Evolutionary conservation across 2,797 vertebrate species (phyloP).

Genomic region (Knipowitschia caucasica): DNA sequence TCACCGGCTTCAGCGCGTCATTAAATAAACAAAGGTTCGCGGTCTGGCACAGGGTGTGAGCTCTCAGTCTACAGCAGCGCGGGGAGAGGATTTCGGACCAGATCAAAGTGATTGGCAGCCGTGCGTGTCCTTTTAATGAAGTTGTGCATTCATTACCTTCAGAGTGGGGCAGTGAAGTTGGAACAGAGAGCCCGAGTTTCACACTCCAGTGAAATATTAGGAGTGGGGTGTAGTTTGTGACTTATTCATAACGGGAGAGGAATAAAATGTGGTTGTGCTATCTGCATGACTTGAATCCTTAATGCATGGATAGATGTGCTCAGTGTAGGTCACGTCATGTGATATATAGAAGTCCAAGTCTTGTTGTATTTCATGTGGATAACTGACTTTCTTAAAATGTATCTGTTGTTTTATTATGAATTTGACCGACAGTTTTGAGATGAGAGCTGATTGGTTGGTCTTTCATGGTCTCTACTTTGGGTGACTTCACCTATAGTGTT

Average conservation of each 20-base stretch:
- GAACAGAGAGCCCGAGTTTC: conserved; percentile 30
- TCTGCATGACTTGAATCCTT: conserved; percentile 21
- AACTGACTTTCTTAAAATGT: background rate
- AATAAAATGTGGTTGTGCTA: conserved; percentile 13
- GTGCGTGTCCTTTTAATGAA: conserved; percentile 79
- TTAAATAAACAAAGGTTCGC: conserved; percentile 56
- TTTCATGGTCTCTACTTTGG: no score
- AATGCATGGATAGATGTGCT: background rate
- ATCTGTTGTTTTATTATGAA: no score
- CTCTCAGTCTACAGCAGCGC: conserved; percentile 47
- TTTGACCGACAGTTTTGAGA: no score
- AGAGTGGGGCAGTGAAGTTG: conserved; percentile 25
- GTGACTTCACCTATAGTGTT: no score
- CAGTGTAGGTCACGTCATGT: background rate
- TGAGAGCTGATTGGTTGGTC: no score
- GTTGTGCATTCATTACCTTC: conserved; percentile 67
- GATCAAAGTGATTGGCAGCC: conserved; percentile 73
- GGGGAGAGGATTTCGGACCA: conserved; percentile 42
- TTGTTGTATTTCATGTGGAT: background rate
- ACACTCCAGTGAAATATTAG: conserved; percentile 16
- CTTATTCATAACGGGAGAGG: conserved; percentile 16
- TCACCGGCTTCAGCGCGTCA: conserved; percentile 46
- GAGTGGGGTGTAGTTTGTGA: conserved; percentile 19
- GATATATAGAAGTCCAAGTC: background rate
- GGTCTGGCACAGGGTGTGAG: conserved; percentile 40